These are phyloP conservation scores for Camponotus vicinus DNA, from an alignment of 1,140 invertebrate genomes.

Conservation along the genomic window DNA sequence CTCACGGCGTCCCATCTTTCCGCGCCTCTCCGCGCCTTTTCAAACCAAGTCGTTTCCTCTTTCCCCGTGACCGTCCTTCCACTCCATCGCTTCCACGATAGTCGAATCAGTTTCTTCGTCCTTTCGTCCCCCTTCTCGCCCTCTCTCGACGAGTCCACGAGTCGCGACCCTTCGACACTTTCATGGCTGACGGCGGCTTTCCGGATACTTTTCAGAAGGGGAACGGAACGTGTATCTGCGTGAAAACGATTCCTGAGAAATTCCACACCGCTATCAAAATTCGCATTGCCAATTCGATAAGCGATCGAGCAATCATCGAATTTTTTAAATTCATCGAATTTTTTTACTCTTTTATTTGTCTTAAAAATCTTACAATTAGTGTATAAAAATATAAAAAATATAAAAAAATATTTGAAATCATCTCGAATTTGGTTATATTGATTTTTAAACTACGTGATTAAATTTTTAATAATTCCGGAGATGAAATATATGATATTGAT, in stretches of 20 bases:
- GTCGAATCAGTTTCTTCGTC: conserved; percentile 59
- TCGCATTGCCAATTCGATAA: conserved; percentile 2
- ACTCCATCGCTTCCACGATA: conserved; percentile 48
- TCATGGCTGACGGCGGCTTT: conserved; percentile 63
- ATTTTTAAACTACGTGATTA: neutral
- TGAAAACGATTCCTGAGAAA: conserved; percentile 44
- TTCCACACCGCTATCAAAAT: conserved; percentile 1
- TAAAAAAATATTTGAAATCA: neutral
- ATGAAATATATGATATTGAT: neutral
- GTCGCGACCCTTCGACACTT: conserved; percentile 68
- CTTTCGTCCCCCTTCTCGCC: neutral
- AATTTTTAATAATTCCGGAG: neutral
- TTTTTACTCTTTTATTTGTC: neutral
- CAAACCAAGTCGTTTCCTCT: conserved; percentile 48
- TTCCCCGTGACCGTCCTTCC: conserved; percentile 14
- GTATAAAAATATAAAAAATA: too few relatives aligned
- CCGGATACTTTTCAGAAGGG: conserved; percentile 37
- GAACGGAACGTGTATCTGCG: conserved; percentile 2
- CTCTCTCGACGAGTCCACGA: conserved; percentile 34
- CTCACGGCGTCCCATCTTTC: conserved; percentile 19
- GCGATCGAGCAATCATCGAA: neutral
- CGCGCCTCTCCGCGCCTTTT: conserved; percentile 60
- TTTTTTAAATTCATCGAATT: conserved; percentile 18
- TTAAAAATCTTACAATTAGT: neutral
- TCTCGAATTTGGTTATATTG: neutral